Evolutionary conservation across 1,140 invertebrate species (phyloP), one percentile per base, ranked within the genome.

Genomic region (Stegodyphus dumicola): DNA sequence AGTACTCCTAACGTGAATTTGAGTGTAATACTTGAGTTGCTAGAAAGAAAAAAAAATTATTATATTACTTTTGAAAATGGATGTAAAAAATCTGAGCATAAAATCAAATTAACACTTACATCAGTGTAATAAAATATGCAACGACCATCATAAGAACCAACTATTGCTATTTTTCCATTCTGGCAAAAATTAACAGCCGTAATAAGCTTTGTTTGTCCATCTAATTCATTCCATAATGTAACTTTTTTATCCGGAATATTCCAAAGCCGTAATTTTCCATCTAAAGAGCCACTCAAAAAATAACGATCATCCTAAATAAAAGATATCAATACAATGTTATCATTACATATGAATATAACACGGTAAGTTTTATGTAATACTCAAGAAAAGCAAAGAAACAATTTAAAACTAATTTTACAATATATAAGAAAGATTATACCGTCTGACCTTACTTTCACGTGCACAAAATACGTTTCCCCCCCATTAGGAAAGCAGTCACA

Each of bases 241-340:
- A 96, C 96, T 91, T 99, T 99, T 90, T 99, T 99, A 89, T 99
- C 98, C 0, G 98, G 97, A 89, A 99, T 99, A 90, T 99, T 99
- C 98, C 98, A 99, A 0, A 99, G 90, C 7, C 98, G 92, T n/a
- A 99, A 92, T 91, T 99, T 99, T 15, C 97, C 97, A 91, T 99
- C 98, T 10, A 99, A 91, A 17, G 96, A 98, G 15, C 97, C 97
- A 87, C 96, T 98, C 4, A 99, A 91, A 90, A 99, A 99, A 91
- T 98, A 99, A 17, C 97, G 92, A 91, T 99, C 97, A 91, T 98
- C 97, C 92, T 91, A 87, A 33, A 33, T 33, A 3, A 33, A 33
- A 33, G 3, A 33, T 33, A 33, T 33, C 33, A 33, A 33, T 33
- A 3, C 33, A 33, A 33, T 33, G 33, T 1, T 33, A 33, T 33